Evolutionary conservation across 2,797 vertebrate species (phyloP), one percentile per base, ranked within the genome.

Genomic region (Orientallactaga sibirica): DNA sequence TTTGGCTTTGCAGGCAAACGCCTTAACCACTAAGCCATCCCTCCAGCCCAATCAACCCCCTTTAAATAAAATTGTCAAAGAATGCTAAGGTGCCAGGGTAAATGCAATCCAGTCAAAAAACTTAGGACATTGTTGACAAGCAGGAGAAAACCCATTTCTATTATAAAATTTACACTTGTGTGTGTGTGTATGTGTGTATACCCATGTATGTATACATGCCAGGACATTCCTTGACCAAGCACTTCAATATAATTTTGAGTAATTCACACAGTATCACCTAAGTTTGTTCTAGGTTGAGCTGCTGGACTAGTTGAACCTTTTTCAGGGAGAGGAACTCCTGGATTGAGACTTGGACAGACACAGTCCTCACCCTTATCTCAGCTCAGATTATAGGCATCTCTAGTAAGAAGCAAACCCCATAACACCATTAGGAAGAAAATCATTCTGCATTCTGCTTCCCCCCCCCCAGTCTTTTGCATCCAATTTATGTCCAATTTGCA

Each of bases 401-500:
- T 0, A 77, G 19, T 92, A 24, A 68, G 90, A n/a, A 94, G 93
- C 86, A 37, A 89, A 94, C 91, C 84, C 88, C 77, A 66, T 95
- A 92, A 91, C 92, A 2, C 97, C 97, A 97, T 94, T 95, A 83
- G 91, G 75, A 91, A 91, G 90, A 87, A 93, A 96, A 92, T 89
- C 95, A 94, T 91, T 93, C 68, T 81, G 96, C 96, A 37, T 37
- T 37, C 33, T 37, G 33, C 33, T 37, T 87, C 95, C 93, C 96
- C 96, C 33, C 95, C 93, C 96, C 96, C 33, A 92, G 86, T 94
- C 97, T 98, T 98, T 97, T 98, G 98, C 98, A 94, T 97, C 98
- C 98, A 98, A 98, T 98, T 98, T 98, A 98, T 98, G 98, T 98
- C 97, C 98, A 98, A 98, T 98, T 98, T 98, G 98, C 98, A 98